Percentiles rank a stretch among this genome's conserved stretches.
Conservation (phyloP, 1,140 invertebrate species). For the Harlomillsia oculata region DNA sequence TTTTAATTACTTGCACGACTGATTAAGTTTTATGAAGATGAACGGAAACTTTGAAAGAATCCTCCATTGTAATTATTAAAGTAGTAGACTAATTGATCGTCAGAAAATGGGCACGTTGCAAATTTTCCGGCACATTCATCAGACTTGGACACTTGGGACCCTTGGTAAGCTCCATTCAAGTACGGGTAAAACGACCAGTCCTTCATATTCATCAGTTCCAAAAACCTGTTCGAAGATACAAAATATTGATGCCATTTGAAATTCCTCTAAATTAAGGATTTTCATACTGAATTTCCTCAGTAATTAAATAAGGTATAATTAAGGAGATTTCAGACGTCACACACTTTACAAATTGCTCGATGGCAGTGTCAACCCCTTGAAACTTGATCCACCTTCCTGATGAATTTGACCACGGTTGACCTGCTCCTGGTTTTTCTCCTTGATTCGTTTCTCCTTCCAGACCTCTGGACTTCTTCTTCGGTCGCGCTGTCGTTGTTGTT, state of each 20-base stretch:
- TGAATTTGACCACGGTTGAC: neutral
- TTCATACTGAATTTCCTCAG: neutral
- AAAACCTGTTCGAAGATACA: constrained; percentile 22
- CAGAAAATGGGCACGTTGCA: constrained; percentile 59
- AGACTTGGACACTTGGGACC: constrained; percentile 18
- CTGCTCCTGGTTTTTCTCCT: constrained; percentile 1
- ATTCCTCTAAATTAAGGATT: too few species aligned
- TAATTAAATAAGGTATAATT: neutral
- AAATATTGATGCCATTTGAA: neutral
- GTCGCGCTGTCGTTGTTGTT: constrained; percentile 13
- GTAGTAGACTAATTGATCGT: constrained; percentile 60
- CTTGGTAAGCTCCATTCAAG: constrained; percentile 30
- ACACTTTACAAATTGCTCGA: constrained; percentile 34
- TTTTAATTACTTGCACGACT: too few species aligned
- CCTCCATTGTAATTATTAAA: constrained; percentile 77
- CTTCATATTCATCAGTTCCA: constrained; percentile 33
- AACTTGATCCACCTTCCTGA: constrained; percentile 25
- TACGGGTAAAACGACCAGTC: constrained; percentile 34
- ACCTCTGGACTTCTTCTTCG: neutral
- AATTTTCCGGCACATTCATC: constrained; percentile 42
- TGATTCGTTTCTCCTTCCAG: neutral
- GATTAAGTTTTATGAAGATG: neutral
- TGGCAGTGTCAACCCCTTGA: constrained; percentile 29
- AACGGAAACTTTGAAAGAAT: constrained; percentile 62
- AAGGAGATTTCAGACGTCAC: too few species aligned